phyloP scores from a whole-genome alignment of 1,140 invertebrate species.

The Danaus plexippus region DNA sequence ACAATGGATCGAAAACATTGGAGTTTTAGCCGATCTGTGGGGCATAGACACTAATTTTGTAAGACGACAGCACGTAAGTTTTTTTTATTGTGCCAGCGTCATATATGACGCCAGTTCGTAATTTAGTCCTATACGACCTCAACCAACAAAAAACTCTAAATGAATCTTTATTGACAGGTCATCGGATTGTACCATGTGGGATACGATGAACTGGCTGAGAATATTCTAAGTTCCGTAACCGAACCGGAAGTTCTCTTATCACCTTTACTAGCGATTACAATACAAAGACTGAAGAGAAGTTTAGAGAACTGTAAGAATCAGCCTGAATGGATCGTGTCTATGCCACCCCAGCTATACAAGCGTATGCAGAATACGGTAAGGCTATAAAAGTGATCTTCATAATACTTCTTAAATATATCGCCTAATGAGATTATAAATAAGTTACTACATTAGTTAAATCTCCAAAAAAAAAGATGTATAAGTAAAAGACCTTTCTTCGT shows the following conservation, averaged over 20 bases:
- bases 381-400: slow-evolving; percentile 3
- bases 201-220: slow-evolving; percentile 47
- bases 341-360: slow-evolving; percentile 55
- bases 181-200: slow-evolving; percentile 52
- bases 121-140: neutral
- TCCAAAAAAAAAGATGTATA: too few relatives aligned
- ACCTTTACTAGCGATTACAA: slow-evolving; percentile 47
- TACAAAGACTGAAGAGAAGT: slow-evolving; percentile 52
- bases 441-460: too few relatives aligned
- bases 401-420: neutral
- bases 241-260: slow-evolving; percentile 35
- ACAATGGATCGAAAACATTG: slow-evolving; percentile 79
- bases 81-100: too few relatives aligned
- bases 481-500: too few relatives aligned
- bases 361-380: slow-evolving; percentile 50
- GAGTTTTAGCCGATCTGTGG: slow-evolving; percentile 84
- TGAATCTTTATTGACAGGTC: slow-evolving; percentile 31
- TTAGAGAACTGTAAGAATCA: slow-evolving; percentile 49
- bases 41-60: slow-evolving; percentile 83
- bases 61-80: slow-evolving; percentile 78
- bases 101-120: too few relatives aligned
- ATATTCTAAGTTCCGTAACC: slow-evolving; percentile 27
- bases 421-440: too few relatives aligned
- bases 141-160: neutral
- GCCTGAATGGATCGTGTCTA: slow-evolving; percentile 52